These are phyloP conservation scores for Tetragnatha montana DNA, from an alignment of 2,888 invertebrate species.

Conservation along the genomic window DNA sequence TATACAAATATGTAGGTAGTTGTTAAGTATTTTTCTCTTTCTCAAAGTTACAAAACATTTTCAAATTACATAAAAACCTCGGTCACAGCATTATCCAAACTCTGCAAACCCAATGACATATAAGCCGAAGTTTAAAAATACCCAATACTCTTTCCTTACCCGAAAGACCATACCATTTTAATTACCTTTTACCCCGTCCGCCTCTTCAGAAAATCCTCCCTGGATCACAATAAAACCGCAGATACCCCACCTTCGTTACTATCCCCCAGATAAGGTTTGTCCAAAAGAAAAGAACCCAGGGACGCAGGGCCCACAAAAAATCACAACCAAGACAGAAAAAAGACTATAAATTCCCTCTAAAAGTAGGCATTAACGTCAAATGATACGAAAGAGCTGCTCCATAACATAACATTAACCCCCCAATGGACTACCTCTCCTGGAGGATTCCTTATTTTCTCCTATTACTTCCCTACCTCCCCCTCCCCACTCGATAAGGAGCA, in stretches of 20 bases:
- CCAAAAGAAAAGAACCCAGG: not conserved
- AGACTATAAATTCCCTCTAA: slow-evolving; percentile 42
- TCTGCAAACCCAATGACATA: not conserved
- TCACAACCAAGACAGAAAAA: not conserved
- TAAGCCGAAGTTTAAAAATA: too few species aligned
- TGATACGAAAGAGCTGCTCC: slow-evolving; percentile 51
- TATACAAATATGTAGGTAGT: not conserved
- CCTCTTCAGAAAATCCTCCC: not conserved
- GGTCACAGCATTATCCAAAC: not conserved
- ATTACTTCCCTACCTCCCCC: slow-evolving; percentile 25
- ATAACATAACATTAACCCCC: slow-evolving; percentile 59
- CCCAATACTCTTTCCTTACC: too few species aligned
- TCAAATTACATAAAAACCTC: not conserved
- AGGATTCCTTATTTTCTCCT: slow-evolving; percentile 25
- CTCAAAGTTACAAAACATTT: not conserved
- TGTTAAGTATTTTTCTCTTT: not conserved
- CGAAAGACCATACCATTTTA: not conserved
- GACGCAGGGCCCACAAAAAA: slow-evolving; percentile 17
- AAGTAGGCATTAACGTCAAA: slow-evolving; percentile 58
- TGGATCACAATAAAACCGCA: not conserved
- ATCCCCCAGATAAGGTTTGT: not conserved
- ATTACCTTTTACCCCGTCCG: not conserved
- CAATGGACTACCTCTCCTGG: slow-evolving; percentile 28
- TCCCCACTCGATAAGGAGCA: slow-evolving; percentile 45
- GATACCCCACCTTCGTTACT: not conserved